phyloP scores from a whole-genome alignment of 2,113 vertebrate genomes.

The Deroptyus accipitrinus region DNA sequence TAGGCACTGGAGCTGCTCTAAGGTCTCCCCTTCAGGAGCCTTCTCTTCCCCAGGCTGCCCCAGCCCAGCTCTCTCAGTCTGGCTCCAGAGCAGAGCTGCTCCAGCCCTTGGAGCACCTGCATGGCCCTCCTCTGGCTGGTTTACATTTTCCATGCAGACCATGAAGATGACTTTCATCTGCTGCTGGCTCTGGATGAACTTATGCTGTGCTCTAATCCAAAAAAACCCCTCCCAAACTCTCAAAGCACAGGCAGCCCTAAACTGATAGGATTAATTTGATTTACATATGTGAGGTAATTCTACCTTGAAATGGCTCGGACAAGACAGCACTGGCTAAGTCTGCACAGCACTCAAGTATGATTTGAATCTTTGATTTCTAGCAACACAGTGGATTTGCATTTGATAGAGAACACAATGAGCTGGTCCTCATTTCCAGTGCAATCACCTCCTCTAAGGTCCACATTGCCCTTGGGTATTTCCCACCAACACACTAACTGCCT shows the following conservation, averaged over 20 bases:
- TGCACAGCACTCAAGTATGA: background rate
- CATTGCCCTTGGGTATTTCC: background rate
- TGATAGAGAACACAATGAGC: background rate
- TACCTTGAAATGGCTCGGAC: background rate
- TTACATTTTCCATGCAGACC: background rate
- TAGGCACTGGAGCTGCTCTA: too few relatives aligned
- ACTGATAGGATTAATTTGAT: background rate
- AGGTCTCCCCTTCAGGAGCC: too few relatives aligned
- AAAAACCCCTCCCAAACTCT: background rate
- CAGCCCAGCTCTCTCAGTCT: background rate
- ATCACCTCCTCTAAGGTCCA: background rate
- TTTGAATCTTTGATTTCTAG: background rate
- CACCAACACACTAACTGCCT: background rate
- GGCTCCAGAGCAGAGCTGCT: background rate
- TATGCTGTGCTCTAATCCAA: background rate
- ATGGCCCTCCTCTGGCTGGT: background rate
- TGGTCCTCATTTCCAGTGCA: background rate
- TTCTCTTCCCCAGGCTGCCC: background rate
- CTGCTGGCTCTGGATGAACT: background rate
- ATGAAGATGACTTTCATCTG: background rate
- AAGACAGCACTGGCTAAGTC: background rate
- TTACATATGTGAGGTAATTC: background rate
- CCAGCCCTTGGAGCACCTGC: background rate
- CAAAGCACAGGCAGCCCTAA: background rate
- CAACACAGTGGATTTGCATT: background rate